phyloP scores from a whole-genome alignment of 92 coral and sea anemone species.

The Siderastrea radians region DNA sequence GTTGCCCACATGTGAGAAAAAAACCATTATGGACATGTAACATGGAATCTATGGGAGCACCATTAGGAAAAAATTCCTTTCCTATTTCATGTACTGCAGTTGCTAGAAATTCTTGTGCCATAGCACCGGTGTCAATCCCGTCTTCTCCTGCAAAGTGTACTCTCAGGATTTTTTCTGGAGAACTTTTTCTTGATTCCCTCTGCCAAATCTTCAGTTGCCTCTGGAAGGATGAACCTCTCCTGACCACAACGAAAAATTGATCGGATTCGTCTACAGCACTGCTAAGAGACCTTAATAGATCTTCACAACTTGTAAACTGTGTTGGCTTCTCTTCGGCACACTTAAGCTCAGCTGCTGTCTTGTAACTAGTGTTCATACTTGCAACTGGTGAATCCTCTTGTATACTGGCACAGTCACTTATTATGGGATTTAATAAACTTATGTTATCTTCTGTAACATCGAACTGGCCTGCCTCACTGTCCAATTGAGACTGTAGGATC shows the following conservation, averaged over 20 bases:
- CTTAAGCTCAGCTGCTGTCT: background rate
- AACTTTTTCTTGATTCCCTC: conserved; percentile 53
- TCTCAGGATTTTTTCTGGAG: conserved; percentile 58
- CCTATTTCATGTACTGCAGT: conserved; percentile 29
- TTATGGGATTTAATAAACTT: background rate
- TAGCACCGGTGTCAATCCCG: conserved; percentile 72
- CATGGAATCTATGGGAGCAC: conserved; percentile 70
- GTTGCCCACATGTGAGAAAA: conserved; percentile 31
- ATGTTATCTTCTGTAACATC: background rate
- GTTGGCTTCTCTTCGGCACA: background rate
- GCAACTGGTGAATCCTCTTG: background rate
- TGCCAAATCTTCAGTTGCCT: conserved; percentile 46
- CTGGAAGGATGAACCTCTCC: conserved; percentile 44
- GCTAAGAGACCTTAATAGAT: background rate
- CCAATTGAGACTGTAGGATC: conserved; percentile 29
- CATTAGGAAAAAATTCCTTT: conserved; percentile 56
- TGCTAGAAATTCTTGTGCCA: conserved; percentile 68
- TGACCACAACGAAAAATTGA: conserved; percentile 66
- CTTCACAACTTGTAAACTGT: background rate
- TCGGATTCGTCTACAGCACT: conserved; percentile 2
- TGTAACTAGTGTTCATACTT: background rate
- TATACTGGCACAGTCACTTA: background rate
- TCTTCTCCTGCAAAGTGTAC: conserved; percentile 80
- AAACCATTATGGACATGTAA: conserved; percentile 53
- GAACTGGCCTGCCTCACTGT: background rate